Conservation (phyloP, 2,113 vertebrate species). For the Archilochus colubris region DNA sequence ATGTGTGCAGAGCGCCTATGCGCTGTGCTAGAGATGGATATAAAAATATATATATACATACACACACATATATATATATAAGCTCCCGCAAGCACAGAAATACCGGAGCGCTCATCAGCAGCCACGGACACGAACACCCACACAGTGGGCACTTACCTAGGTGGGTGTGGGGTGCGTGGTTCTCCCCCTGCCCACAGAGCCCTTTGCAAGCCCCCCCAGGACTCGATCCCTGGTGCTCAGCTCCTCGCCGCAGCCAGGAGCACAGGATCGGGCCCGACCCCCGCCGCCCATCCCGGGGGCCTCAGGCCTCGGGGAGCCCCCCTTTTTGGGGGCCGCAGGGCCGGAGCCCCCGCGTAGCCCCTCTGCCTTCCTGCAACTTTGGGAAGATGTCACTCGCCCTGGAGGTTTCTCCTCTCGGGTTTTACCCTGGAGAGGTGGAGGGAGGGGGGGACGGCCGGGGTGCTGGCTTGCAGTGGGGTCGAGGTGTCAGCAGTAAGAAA, state of each 20-base stretch:
- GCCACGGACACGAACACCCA: not conserved
- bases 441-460: not conserved
- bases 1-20: accelerated
- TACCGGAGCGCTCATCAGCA: not conserved
- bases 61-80: accelerated
- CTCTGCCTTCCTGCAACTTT: not conserved
- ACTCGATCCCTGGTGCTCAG: not conserved
- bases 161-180: not conserved
- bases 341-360: not conserved
- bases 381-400: not conserved
- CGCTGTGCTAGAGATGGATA: accelerated
- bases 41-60: too few relatives aligned
- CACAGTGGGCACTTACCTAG: not conserved
- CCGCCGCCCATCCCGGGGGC: not conserved
- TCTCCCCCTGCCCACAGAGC: too few relatives aligned
- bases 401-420: not conserved
- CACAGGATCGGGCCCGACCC: not conserved
- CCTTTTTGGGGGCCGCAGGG: not conserved
- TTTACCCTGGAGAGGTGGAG: not conserved
- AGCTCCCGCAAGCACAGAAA: accelerated
- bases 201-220: not conserved
- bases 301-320: not conserved
- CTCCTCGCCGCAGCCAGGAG: not conserved
- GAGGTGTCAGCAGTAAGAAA: slow-evolving; percentile 56
- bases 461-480: slow-evolving; percentile 15